Percentiles rank a stretch among this genome's conserved stretches.
Conservation (phyloP, 2,888 invertebrate genomes). For the Eristalis intricaria region DNA sequence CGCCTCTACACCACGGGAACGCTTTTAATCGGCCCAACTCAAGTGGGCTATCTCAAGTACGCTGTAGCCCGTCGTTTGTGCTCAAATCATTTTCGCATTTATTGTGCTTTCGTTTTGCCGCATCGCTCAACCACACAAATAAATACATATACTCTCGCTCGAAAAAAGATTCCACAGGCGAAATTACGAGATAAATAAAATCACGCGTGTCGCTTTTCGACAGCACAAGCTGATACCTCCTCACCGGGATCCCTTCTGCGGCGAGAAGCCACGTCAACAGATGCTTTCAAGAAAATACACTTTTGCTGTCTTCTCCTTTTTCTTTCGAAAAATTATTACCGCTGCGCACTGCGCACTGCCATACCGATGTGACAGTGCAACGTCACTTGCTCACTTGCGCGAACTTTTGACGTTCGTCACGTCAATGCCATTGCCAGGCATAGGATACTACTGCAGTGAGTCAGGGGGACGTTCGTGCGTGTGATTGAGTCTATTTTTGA, state of each 20-base stretch:
- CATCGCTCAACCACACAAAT: constrained; percentile 11
- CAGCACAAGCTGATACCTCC: neutral
- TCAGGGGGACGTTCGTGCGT: constrained; percentile 22
- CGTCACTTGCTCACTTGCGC: constrained; percentile 2
- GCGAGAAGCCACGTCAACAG: neutral
- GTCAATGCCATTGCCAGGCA: constrained; percentile 30
- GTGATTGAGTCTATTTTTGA: constrained; percentile 36
- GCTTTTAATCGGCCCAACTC: constrained; percentile 13
- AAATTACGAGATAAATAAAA: constrained; percentile 44
- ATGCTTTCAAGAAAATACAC: neutral
- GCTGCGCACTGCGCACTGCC: neutral
- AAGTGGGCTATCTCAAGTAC: constrained; percentile 54
- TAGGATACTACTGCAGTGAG: neutral
- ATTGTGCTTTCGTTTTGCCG: constrained; percentile 9
- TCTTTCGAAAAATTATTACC: neutral
- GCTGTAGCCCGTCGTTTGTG: constrained; percentile 12
- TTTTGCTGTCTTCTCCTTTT: neutral
- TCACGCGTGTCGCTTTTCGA: constrained; percentile 51
- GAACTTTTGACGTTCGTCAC: constrained; percentile 5
- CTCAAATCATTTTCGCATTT: constrained; percentile 15
- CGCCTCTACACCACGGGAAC: neutral
- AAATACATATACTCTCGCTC: neutral
- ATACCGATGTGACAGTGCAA: neutral
- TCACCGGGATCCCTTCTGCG: neutral
- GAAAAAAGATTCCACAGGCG: neutral